Conservation (phyloP, 2,888 invertebrate genomes). For the Meghimatium bilineatum region DNA sequence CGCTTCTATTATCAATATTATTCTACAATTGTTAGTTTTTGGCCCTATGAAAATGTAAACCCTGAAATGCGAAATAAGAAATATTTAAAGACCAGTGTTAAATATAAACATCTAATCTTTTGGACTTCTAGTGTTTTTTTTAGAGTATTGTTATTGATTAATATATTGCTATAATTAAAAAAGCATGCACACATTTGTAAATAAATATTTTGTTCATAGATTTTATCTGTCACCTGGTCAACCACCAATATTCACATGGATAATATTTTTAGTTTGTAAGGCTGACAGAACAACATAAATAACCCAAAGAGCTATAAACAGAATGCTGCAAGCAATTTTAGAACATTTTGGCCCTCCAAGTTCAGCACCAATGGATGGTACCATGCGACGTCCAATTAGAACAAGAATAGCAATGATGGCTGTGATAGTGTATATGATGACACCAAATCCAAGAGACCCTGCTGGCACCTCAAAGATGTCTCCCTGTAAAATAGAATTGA, state of each 20-base stretch:
- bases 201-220: background rate
- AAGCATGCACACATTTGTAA: background rate
- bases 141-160: no score
- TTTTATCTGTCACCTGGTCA: background rate
- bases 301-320: conserved; percentile 79
- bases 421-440: conserved; percentile 79
- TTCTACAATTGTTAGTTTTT: no score
- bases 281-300: conserved; percentile 78
- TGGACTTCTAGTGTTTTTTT: no score
- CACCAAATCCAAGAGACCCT: conserved; percentile 78
- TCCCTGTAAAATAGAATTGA: conserved; percentile 58
- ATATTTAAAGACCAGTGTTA: no score
- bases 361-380: conserved; percentile 74
- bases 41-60: no score
- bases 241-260: background rate
- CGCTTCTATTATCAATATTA: no score
- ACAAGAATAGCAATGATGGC: conserved; percentile 78
- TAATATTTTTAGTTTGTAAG: conserved; percentile 51
- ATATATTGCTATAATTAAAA: no score
- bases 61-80: no score
- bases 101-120: no score
- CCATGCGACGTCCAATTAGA: conserved; percentile 77
- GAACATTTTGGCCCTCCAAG: conserved; percentile 79
- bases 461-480: conserved; percentile 65
- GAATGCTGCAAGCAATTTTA: conserved; percentile 74